Base-by-base conservation (phyloP, 2,888 invertebrate species). In the Erpobdella octoculata region DNA sequence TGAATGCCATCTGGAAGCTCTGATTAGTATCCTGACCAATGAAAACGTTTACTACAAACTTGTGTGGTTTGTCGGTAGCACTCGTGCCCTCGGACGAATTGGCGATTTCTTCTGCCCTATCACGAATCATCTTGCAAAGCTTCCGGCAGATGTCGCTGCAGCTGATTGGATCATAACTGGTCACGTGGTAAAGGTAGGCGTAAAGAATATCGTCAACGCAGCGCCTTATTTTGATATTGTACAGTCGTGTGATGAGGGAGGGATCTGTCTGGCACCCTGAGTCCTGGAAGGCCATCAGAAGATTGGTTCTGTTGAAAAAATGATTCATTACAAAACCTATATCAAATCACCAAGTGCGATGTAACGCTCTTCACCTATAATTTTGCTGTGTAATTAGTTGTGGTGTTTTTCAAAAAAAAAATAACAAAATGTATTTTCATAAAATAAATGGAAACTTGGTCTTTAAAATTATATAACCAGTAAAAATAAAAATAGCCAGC, bases 11-110 rank as follows among this genome's bases (percentile, higher is more conserved):
- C 15, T 71, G 48, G n/a, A 71, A 53, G 12, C 36, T 35, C 59
- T 67, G 67, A 25, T 64, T 58, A 21, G 25, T 21, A 38, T 71
- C 71, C 33, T 71, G 67, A 35, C 71, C 71, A 38, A 71, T 58
- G 38, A 71, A 31, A 33, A 71, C 67, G 58, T 67, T 67, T 35
- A 71, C 58, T 28, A 71, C 37, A 9, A 67, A 48, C 35, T 71
- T 71, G 8, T 35, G 66, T 18, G 66, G 66, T n/a, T n/a, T n/a
- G n/a, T n/a, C n/a, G n/a, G n/a, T n/a, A 58, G 58, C 37, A 31
- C 21, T 46, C 41, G 15, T 8, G 28, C 21, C 35, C 35, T 48
- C 15, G 46, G 25, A 35, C 35, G 33, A 36, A 15, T 18, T 31
- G 25, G 25, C 38, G 8, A 69, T 69, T 15, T 71, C 67, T 61